Base-by-base conservation (phyloP, 2,888 invertebrate species). In the Zygothrica quintamaculata region DNA sequence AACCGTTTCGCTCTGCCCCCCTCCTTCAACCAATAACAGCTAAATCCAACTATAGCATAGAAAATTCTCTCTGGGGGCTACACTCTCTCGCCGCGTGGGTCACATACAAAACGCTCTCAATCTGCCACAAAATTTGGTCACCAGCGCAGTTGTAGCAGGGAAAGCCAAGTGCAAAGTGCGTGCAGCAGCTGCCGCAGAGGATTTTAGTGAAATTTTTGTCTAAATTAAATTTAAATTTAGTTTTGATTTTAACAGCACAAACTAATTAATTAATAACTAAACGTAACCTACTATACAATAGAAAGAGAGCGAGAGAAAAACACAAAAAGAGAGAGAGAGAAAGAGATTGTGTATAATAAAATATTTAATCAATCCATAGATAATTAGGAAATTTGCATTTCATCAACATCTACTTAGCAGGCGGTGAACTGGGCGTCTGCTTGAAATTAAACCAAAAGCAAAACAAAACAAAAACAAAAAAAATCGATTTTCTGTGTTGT, bases 141-240 rank as follows among this genome's bases (percentile, higher is more conserved):
- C 44, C 18, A 36, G 13, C 44, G 50, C 82, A 78, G 71, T 81
- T 60, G 75, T 64, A 60, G 48, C 39, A 55, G 53, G 55, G 65
- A 65, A n/a, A 61, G 64, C 55, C 60, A 57, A 64, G 57, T 57
- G 39, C 70, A 67, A 78, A 81, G 67, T 50, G 76, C 58, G 69
- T 69, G 76, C 76, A 62, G 62, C 74, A 60, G 65, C 66, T 77
- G 65, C 48, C 78, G 74, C 70, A 37, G 31, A 61, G 34, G 48
- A 44, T 71, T 68, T 56, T 77, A 61, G 75, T 60, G 61, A 25
- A 74, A 61, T 69, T 65, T 73, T 39, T 58, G 65, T 69, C 66
- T 76, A 58, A 61, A 48, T 77, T 69, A 65, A 78, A 66, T 69
- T 69, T 76, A 58, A 61, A 48, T 77, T 69, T 67, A 78, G 72